Percentiles rank a stretch among this genome's conserved stretches.
phyloP scores from a whole-genome alignment of 2,888 invertebrate genomes.

The Drosophila multiciliata region DNA sequence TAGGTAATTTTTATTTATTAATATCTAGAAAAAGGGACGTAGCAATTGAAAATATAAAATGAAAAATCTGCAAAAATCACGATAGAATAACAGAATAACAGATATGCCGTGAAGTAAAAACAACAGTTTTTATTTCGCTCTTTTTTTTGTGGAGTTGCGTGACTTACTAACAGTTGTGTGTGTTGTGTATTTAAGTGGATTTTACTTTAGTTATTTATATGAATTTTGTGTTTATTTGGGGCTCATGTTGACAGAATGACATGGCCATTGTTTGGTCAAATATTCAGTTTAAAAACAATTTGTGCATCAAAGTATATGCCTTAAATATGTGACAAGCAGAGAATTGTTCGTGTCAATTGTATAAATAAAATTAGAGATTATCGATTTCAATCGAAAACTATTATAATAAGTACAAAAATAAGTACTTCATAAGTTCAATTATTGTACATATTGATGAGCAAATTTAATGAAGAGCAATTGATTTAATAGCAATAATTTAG shows the following conservation, averaged over 20 bases:
- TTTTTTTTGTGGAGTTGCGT: conserved; percentile 31
- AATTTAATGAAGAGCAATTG: not conserved
- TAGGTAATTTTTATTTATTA: not conserved
- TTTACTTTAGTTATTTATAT: conserved; percentile 53
- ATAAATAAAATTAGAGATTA: not conserved
- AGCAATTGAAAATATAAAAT: not conserved
- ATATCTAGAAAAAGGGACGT: not conserved
- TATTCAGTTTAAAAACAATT: conserved; percentile 75
- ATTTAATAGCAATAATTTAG: too few species aligned
- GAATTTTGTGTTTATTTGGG: conserved; percentile 55
- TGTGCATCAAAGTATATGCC: conserved; percentile 13
- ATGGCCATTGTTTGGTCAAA: conserved; percentile 51
- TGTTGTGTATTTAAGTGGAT: conserved; percentile 41
- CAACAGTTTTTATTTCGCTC: conserved; percentile 1
- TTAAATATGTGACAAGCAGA: not conserved
- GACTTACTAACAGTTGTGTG: conserved; percentile 50
- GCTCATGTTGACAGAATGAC: conserved; percentile 66
- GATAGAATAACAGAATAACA: conserved; percentile 5
- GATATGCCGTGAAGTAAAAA: conserved; percentile 8
- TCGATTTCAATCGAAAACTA: not conserved
- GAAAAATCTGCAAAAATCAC: not conserved
- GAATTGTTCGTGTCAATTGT: not conserved
- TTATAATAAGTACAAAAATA: not conserved
- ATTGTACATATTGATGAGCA: not conserved
- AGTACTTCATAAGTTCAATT: not conserved